phyloP scores from a whole-genome alignment of 2,888 invertebrate species.

The Steromphala cineraria region DNA sequence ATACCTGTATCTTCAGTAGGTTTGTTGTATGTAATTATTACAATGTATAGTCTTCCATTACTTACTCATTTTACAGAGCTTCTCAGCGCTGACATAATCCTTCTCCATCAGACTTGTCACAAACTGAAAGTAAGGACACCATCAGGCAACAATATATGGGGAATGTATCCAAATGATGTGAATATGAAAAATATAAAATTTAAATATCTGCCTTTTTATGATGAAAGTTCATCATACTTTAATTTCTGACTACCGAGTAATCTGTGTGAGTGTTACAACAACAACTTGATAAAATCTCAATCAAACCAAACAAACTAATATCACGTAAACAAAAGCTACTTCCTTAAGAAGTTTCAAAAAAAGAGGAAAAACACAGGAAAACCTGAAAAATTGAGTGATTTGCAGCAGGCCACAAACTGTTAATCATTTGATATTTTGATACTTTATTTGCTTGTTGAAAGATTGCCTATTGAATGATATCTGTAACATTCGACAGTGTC shows the following conservation, averaged over 20 bases:
- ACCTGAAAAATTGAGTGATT: neutral
- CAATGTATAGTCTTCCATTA: constrained; percentile 27
- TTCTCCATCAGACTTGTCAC: constrained; percentile 65
- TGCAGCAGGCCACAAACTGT: neutral
- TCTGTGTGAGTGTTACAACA: no score
- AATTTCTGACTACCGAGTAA: no score
- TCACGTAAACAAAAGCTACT: neutral
- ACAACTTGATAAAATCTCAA: neutral
- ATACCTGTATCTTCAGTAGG: no score
- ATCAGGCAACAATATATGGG: neutral
- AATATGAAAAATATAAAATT: no score
- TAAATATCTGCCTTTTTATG: no score
- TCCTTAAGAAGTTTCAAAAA: no score
- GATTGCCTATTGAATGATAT: no score
- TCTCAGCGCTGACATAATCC: constrained; percentile 64
- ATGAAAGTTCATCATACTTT: no score
- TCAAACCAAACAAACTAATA: neutral
- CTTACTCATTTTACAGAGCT: constrained; percentile 71
- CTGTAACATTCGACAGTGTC: no score
- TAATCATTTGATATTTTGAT: no score
- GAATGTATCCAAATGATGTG: no score
- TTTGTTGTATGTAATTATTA: neutral
- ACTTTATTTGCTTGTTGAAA: no score
- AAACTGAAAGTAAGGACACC: constrained; percentile 54
- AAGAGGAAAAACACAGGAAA: neutral